A percentile compares a stretch with the other conserved stretches of the same genome.
These are phyloP conservation scores for Nibea coibor DNA, from an alignment of 2,113 vertebrate species.

Conservation along the genomic window DNA sequence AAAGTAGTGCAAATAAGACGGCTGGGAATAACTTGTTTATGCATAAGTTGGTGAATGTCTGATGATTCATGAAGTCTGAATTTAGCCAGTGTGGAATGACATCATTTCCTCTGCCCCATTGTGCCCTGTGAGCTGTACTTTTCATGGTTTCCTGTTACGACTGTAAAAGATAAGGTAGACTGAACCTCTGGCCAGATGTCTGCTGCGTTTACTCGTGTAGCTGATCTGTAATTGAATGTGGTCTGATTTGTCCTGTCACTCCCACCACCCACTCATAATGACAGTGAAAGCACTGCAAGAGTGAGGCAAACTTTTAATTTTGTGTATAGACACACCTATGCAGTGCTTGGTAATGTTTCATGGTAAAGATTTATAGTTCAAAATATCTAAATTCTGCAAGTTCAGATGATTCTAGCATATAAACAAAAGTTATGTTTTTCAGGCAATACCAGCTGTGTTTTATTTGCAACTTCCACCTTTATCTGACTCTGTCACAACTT, in stretches of 20 bases:
- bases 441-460: neutral
- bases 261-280: too few species aligned
- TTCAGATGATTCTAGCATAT: neutral
- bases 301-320: neutral
- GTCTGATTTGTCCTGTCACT: neutral
- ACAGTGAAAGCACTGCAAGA: neutral
- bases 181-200: neutral
- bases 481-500: neutral
- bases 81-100: neutral
- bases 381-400: too few species aligned
- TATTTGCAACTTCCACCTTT: neutral
- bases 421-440: neutral
- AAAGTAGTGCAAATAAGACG: neutral
- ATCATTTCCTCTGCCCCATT: constrained; percentile 30
- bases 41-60: neutral
- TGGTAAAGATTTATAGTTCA: neutral
- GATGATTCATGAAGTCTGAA: neutral
- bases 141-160: neutral
- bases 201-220: neutral
- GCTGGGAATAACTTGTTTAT: neutral
- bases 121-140: neutral
- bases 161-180: too few species aligned
- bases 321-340: neutral
- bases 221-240: neutral
- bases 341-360: too few species aligned